Evolutionary conservation across 2,888 invertebrate genomes (phyloP).

Genomic region (Mimumesa dahlbomi): DNA sequence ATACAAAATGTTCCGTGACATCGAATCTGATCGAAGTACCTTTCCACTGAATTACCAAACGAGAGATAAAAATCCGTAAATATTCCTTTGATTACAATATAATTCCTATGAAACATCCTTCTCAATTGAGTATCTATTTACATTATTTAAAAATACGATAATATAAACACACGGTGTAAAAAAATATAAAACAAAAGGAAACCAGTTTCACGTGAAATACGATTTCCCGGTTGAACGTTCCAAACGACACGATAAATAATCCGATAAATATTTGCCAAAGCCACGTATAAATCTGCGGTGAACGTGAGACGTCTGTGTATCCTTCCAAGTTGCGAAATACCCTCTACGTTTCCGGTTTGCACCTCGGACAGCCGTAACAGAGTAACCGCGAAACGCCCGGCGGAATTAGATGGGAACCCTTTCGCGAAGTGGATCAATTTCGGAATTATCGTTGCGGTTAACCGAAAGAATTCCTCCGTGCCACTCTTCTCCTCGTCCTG

Average conservation of each 20-base stretch:
- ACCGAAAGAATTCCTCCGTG: slow-evolving; percentile 58
- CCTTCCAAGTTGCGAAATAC: slow-evolving; percentile 10
- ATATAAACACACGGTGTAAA: too few relatives aligned
- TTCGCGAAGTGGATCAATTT: slow-evolving; percentile 49
- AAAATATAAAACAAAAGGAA: too few relatives aligned
- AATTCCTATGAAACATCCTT: too few relatives aligned
- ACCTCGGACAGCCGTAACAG: slow-evolving; percentile 15
- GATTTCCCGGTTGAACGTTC: too few relatives aligned
- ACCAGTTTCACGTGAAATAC: too few relatives aligned
- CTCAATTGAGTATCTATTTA: too few relatives aligned
- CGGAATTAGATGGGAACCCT: slow-evolving; percentile 27
- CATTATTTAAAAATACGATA: too few relatives aligned
- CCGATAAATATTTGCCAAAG: not conserved
- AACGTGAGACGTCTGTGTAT: slow-evolving; percentile 3
- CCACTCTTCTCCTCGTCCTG: slow-evolving; percentile 5
- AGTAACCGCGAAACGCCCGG: slow-evolving; percentile 36
- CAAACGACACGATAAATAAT: too few relatives aligned
- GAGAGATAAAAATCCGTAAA: not conserved
- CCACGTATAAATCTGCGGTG: slow-evolving; percentile 1
- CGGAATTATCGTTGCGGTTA: slow-evolving; percentile 55
- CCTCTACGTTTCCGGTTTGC: slow-evolving; percentile 26
- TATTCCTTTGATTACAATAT: too few relatives aligned
- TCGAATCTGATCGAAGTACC: not conserved
- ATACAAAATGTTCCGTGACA: not conserved
- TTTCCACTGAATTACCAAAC: not conserved